Conservation (phyloP, 2,113 vertebrate genomes). For the Misgurnus mizolepis region DNA sequence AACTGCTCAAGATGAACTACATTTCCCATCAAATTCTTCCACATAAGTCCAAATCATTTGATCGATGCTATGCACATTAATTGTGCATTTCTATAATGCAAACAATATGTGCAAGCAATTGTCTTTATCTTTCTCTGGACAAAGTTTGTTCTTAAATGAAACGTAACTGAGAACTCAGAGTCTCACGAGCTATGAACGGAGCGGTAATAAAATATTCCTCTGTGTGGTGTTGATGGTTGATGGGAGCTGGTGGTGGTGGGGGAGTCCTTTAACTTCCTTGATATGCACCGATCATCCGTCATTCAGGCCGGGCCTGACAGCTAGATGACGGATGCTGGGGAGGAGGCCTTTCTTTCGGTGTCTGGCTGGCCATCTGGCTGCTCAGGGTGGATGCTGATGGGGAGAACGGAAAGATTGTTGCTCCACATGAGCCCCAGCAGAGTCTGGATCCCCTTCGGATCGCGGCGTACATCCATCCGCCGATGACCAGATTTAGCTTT, state of each 20-base stretch:
- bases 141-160: too few species aligned
- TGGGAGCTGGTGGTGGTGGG: background rate
- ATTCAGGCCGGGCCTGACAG: constrained; percentile 67
- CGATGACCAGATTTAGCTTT: constrained; percentile 51
- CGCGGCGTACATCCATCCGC: constrained; percentile 15
- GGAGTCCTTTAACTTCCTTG: constrained; percentile 25
- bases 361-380: constrained; percentile 67
- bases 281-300: constrained; percentile 65
- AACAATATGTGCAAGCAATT: too few species aligned
- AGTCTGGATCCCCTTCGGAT: constrained; percentile 46
- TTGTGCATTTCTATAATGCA: too few species aligned
- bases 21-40: constrained; percentile 53
- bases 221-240: background rate
- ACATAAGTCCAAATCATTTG: background rate
- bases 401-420: constrained; percentile 58
- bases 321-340: constrained; percentile 56
- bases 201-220: too few species aligned
- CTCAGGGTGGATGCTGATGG: constrained; percentile 60
- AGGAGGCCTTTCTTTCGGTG: constrained; percentile 55
- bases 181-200: too few species aligned
- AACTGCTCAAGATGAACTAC: too few species aligned
- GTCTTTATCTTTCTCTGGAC: too few species aligned
- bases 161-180: too few species aligned
- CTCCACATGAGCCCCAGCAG: constrained; percentile 37
- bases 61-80: too few species aligned